These are phyloP conservation scores for Brenthis ino DNA, from an alignment of 2,888 invertebrate species.

Conservation along the genomic window DNA sequence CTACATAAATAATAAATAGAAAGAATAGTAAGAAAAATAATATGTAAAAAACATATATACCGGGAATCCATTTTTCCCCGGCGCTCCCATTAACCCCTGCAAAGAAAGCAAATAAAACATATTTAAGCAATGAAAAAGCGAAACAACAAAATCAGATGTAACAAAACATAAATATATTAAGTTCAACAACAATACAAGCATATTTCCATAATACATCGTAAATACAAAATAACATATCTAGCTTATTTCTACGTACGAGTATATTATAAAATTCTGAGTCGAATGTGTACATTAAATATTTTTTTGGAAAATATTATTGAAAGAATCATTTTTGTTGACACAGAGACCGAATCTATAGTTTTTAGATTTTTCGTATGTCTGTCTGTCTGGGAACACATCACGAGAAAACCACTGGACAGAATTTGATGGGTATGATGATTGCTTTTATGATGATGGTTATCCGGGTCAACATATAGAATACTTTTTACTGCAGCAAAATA, in stretches of 20 bases:
- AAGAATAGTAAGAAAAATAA: constrained; percentile 68
- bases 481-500: no score
- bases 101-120: constrained; percentile 54
- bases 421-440: no score
- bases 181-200: constrained; percentile 1
- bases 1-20: constrained; percentile 43
- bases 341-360: no score
- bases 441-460: no score
- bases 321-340: no score
- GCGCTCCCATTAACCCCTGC: constrained; percentile 90
- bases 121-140: constrained; percentile 35
- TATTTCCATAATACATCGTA: background rate
- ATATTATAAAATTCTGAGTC: no score
- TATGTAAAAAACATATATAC: constrained; percentile 79
- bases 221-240: background rate
- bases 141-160: constrained; percentile 49
- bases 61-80: constrained; percentile 95
- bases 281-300: no score
- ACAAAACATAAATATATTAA: constrained; percentile 19
- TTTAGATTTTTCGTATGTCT: no score
- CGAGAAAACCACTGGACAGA: no score
- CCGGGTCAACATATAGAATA: no score
- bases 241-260: no score
- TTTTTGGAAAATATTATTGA: no score
- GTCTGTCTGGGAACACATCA: background rate